Percentiles rank a stretch among this genome's conserved stretches.
Evolutionary conservation across 2,797 vertebrate species (phyloP).

Genomic region (Eremophila alpestris): DNA sequence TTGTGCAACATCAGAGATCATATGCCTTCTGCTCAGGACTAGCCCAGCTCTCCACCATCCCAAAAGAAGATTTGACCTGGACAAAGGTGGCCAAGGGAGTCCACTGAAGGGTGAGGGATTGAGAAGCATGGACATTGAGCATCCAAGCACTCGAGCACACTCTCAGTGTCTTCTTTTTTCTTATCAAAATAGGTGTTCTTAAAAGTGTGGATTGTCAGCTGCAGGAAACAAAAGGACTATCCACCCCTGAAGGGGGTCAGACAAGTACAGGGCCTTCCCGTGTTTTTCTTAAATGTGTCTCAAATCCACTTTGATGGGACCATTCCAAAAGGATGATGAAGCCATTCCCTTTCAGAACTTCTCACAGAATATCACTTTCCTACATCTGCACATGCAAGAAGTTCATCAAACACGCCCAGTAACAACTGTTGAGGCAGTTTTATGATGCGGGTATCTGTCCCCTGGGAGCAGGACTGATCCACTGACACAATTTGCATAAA

Average conservation of each 20-base stretch:
- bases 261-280: background rate
- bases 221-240: background rate
- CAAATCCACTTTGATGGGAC: background rate
- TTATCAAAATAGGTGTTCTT: background rate
- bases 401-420: background rate
- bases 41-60: background rate
- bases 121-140: background rate
- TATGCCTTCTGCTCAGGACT: background rate
- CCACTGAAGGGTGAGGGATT: background rate
- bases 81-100: rapidly evolving
- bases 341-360: background rate
- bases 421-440: background rate
- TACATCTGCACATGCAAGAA: background rate
- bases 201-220: background rate
- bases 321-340: background rate
- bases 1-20: background rate
- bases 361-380: background rate
- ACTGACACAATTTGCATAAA: background rate
- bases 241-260: background rate
- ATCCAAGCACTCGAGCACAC: background rate
- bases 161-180: background rate
- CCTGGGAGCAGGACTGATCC: background rate
- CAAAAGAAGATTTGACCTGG: background rate
- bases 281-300: background rate
- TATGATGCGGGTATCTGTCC: background rate